Evolutionary conservation across 2,797 vertebrate genomes (phyloP), one percentile per base, ranked within the genome.

Genomic region (Simalia tracyae): DNA sequence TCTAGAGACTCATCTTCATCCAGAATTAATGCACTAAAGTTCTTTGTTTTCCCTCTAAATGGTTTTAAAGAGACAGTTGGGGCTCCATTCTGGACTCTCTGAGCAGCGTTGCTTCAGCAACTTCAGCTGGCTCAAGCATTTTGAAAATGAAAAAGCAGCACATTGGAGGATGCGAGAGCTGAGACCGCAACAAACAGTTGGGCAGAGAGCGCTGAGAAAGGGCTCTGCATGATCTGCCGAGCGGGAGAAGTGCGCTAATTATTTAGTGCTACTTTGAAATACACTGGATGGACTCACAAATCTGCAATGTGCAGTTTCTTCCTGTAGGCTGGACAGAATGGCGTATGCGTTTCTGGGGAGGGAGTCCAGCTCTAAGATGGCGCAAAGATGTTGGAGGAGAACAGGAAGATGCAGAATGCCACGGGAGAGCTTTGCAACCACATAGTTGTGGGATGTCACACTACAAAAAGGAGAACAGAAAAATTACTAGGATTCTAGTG

Each of bases 11-110:
- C 94, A 93, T 96, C 96, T 96, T 96, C 96, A 96, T 96, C 96
- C 94, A 96, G 95, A 97, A 97, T 97, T 95, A 96, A 97, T 95
- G 96, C 93, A 94, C 95, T 96, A 68, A 97, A 97, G 96, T 97
- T 97, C 96, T 97, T 94, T 95, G 72, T 96, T 97, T 96, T 92
- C 95, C 96, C 92, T 97, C 96, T 95, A 95, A 96, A 96, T 88
- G 95, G 91, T 96, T 97, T 97, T 97, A 96, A 97, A 97, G 96
- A 96, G 97, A 95, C 94, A 94, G 96, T 14, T 59, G 88, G 94
- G 94, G 91, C 94, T 94, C 91, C 0, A 0, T 92, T 86, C 93
- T 22, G 90, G 95, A 89, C 92, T 50, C 17, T 2, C 54, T 31
- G 89, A 56, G 14, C 81, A 1, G 0, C 3, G 12, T 84, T 72